phyloP scores from a whole-genome alignment of 2,888 invertebrate genomes.

The Conomelus anceps region DNA sequence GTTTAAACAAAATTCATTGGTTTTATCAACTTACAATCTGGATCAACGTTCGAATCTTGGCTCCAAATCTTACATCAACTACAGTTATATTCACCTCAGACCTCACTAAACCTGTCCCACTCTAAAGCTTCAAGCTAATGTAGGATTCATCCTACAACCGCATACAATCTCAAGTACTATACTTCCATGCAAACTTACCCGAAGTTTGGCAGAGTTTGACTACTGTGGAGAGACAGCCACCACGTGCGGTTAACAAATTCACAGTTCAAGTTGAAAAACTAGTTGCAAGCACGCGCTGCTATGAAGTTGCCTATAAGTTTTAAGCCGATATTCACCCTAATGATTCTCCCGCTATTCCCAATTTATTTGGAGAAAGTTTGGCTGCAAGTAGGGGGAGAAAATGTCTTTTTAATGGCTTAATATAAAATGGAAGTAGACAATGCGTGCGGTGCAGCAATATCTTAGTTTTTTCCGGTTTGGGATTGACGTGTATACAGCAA shows the following conservation, averaged over 20 bases:
- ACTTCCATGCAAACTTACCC: background rate
- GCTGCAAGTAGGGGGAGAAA: background rate
- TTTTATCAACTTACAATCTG: background rate
- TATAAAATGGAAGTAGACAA: slow-evolving; percentile 1
- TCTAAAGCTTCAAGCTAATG: background rate
- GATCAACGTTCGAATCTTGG: no score
- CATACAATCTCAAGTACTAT: background rate
- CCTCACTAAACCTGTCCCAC: background rate
- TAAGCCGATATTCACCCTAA: background rate
- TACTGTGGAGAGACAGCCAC: background rate
- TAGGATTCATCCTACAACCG: background rate
- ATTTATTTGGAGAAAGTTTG: background rate
- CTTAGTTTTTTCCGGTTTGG: background rate
- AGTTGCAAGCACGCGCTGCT: background rate
- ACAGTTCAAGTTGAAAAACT: background rate
- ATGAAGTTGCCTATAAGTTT: background rate
- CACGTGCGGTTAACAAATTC: background rate
- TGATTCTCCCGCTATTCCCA: background rate
- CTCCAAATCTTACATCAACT: no score
- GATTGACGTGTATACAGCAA: slow-evolving; percentile 6
- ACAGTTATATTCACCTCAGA: background rate
- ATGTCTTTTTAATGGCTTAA: slow-evolving; percentile 3
- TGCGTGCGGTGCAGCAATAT: slow-evolving; percentile 10
- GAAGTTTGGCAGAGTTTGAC: background rate
- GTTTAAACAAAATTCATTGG: background rate